Base-by-base conservation (phyloP, 1,140 invertebrate species). In the Fopius arisanus region DNA sequence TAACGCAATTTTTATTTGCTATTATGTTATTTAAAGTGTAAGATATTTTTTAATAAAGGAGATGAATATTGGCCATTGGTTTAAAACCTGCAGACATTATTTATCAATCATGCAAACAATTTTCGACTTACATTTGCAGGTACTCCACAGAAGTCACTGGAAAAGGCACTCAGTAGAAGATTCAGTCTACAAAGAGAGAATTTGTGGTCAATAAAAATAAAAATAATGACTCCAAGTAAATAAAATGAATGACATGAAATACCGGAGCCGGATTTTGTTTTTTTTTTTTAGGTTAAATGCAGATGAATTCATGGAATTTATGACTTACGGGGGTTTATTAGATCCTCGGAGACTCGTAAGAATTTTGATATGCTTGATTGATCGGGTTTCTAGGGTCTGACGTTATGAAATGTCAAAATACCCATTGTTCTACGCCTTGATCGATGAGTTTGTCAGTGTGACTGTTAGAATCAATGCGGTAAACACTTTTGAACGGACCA, bases 31-130 rank as follows among this genome's bases (percentile, higher is more conserved):
- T 48, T 48, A 79, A 66, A 67, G 75, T 84, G 77, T 84, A 82
- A 83, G 73, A 76, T 78, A 77, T 84, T 86, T 85, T 84, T 76
- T 81, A 84, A 84, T 86, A 85, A 84, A 83, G 54, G 10, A 28
- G 63, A 73, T 66, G 29, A 73, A 69, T 70, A 75, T 81, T 84
- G 76, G 70, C 65, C 48, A 48, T 68, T 59, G 19, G 23, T 12
- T 59, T 59, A 48, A 16, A 48, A 48, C n/a, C 12, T 37, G 33
- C 1, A 37, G 9, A 37, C 12, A 3, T 37, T 37, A 37, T 37
- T 37, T 3, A 37, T 10, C 2, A 12, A 37, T 1, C 33, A 37
- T 37, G 33, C 2, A 48, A 7, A 48, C 0, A 48, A 48, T 48
- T 43, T n/a, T 48, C 43, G 7, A 48, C 43, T 48, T 16, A 48